Base-by-base conservation (phyloP, 2,113 vertebrate genomes). In the Andinoacara biseriatus region DNA sequence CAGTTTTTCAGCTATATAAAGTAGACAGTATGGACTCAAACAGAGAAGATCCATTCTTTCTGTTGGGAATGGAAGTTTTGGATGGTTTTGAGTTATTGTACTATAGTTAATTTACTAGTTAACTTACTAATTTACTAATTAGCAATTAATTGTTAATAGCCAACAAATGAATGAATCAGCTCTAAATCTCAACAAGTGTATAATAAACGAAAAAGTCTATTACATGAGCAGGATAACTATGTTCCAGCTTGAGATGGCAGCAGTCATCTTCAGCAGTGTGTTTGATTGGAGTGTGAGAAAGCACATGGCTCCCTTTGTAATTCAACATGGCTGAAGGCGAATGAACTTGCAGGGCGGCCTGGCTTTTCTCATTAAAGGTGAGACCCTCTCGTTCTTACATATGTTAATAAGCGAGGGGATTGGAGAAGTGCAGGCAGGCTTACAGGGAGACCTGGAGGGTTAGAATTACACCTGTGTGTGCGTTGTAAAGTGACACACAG, bases 331-430 rank as follows among this genome's bases (percentile, higher is more conserved):
- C 87, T 93, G 86, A 90, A 2, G 85, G 67, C 86, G 86, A 90
- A 93, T 84, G 91, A 86, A 90, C 80, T 76, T n/a, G 10, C 79
- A 40, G 87, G 24, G 87, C 62, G 14, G 85, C 90, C 91, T 93
- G 91, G 86, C 89, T 91, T 87, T 76, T 88, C 90, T 94, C 94
- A 89, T 89, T 90, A 89, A 85, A 93, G 90, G 87, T 92, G 90
- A 93, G 91, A 76, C 87, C 84, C 76, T 84, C 91, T 86, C 46
- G 46, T 77, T 84, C 67, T 80, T 80, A 90, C 90, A 87, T 82
- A 91, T 90, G 90, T 92, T 91, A 87, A 91, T 86, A 58, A 76
- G 80, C 75, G 81, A 58, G 35, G 78, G 75, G 85, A 87, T 74
- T 74, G 80, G 29, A 74, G 63, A 80, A 69, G 85, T 10, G 78